phyloP scores from a whole-genome alignment of 2,113 vertebrate genomes.

The Rhea pennata region DNA sequence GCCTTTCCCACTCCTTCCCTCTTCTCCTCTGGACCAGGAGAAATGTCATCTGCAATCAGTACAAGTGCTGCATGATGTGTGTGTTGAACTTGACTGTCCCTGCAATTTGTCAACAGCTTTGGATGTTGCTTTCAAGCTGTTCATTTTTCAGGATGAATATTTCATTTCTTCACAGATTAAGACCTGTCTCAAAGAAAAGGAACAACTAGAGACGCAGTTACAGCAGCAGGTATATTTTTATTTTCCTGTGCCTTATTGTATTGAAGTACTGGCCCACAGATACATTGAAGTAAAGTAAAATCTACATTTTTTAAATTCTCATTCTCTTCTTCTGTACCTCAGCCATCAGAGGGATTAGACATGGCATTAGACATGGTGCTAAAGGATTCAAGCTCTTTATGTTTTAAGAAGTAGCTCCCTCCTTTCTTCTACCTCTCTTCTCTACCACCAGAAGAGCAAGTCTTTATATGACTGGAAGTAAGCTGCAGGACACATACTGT shows the following conservation, averaged over 20 bases:
- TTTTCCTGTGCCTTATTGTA: neutral
- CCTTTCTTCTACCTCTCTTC: neutral
- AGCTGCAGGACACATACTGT: neutral
- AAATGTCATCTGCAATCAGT: neutral
- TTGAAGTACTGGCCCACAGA: neutral
- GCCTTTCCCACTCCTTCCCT: neutral
- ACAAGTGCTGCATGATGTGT: neutral
- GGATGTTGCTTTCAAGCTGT: neutral
- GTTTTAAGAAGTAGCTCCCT: neutral
- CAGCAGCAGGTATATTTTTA: conserved; percentile 37
- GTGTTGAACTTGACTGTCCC: neutral
- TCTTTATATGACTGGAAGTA: neutral
- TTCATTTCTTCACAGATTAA: conserved; percentile 45
- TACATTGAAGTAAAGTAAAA: neutral
- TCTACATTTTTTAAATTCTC: neutral
- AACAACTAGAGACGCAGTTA: conserved; percentile 49
- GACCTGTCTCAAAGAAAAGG: conserved; percentile 43
- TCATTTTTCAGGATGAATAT: neutral
- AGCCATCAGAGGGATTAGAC: neutral
- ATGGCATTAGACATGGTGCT: no score
- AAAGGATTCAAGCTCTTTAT: neutral
- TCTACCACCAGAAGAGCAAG: no score
- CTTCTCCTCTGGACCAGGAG: neutral
- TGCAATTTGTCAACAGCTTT: neutral
- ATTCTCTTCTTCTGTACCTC: neutral